Percentiles rank a stretch among this genome's conserved stretches.
phyloP scores from a whole-genome alignment of 2,888 invertebrate genomes.

The Drosophila nr. perissopoda region DNA sequence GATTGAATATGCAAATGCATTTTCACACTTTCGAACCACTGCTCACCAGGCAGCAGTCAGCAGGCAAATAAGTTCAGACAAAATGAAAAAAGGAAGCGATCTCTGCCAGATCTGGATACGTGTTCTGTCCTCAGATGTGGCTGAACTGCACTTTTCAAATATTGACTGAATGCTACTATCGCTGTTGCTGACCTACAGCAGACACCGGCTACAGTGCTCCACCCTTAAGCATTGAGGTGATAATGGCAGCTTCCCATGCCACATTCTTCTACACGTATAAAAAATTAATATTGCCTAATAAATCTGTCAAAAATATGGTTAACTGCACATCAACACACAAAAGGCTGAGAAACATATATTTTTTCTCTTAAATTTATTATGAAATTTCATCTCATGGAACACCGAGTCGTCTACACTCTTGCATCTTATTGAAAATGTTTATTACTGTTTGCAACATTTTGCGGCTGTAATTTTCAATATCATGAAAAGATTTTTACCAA shows the following conservation, averaged over 20 bases:
- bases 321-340: slow-evolving; percentile 56
- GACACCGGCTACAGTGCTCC: slow-evolving; percentile 14
- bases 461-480: background rate
- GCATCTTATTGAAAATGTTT: background rate
- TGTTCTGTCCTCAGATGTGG: slow-evolving; percentile 6
- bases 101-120: slow-evolving; percentile 1
- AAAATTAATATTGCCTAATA: slow-evolving; percentile 77
- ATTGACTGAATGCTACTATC: slow-evolving; percentile 13
- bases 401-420: slow-evolving; percentile 21
- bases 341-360: slow-evolving; percentile 40
- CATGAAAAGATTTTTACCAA: background rate
- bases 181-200: slow-evolving; percentile 66
- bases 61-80: slow-evolving; percentile 38
- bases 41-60: slow-evolving; percentile 44
- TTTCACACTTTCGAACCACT: slow-evolving; percentile 79
- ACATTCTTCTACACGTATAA: slow-evolving; percentile 47
- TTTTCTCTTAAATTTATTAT: slow-evolving; percentile 20
- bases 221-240: slow-evolving; percentile 50
- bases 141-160: slow-evolving; percentile 21
- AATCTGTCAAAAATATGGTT: slow-evolving; percentile 78
- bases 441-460: background rate
- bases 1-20: slow-evolving; percentile 84
- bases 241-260: slow-evolving; percentile 64
- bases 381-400: background rate
- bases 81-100: slow-evolving; percentile 9